These are phyloP conservation scores for Steinernema hermaphroditum DNA, from an alignment of 2,888 invertebrate species.

Conservation along the genomic window DNA sequence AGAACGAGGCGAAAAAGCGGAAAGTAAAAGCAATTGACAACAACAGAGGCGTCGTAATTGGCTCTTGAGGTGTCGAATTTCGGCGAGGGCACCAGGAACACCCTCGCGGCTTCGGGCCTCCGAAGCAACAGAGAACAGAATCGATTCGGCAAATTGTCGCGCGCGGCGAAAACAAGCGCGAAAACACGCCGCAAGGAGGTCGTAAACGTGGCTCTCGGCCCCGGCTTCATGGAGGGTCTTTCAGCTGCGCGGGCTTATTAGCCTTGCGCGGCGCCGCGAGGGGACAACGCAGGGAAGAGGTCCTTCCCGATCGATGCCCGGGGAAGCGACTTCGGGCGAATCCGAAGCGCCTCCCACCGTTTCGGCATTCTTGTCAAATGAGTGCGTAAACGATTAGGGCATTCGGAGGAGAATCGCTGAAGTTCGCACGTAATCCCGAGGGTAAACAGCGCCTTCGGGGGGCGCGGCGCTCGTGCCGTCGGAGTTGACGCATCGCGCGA, in stretches of 20 bases:
- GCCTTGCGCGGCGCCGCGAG: slow-evolving; percentile 9
- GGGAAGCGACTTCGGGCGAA: not conserved
- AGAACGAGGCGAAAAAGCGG: slow-evolving; percentile 1
- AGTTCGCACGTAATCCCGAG: slow-evolving; percentile 20
- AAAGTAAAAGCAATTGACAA: slow-evolving; percentile 16
- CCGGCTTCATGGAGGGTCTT: not conserved
- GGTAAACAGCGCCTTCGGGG: slow-evolving; percentile 2
- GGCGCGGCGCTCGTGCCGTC: too few species aligned
- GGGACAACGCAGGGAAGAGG: not conserved
- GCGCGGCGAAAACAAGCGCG: slow-evolving; percentile 25
- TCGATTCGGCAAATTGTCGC: slow-evolving; percentile 26
- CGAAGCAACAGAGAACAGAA: too few species aligned
- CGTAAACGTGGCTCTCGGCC: slow-evolving; percentile 18
- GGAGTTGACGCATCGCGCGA: not conserved
- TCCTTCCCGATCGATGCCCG: slow-evolving; percentile 4
- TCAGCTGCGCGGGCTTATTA: slow-evolving; percentile 23
- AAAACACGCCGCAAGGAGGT: slow-evolving; percentile 9
- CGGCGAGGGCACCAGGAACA: too few species aligned
- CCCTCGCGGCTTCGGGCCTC: too few species aligned
- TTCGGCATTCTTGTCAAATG: not conserved
- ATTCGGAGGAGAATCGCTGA: not conserved
- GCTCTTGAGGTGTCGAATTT: slow-evolving; percentile 22
- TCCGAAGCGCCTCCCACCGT: not conserved
- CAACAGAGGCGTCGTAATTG: slow-evolving; percentile 21
- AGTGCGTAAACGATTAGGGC: not conserved